Percentiles rank a stretch among this genome's conserved stretches.
phyloP scores from a whole-genome alignment of 2,888 invertebrate genomes.

The Uloborus plumipes region DNA sequence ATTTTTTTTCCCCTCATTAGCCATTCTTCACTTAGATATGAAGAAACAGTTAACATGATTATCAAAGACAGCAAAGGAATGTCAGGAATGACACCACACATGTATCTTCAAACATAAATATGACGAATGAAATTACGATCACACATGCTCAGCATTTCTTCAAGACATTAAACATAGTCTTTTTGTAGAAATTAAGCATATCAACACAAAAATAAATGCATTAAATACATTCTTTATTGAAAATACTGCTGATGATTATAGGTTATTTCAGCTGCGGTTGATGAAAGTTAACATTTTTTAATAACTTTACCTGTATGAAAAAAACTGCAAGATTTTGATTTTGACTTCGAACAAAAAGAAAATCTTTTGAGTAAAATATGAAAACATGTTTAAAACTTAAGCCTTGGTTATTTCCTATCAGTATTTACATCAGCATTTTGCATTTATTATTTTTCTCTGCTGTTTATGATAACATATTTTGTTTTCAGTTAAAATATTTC shows the following conservation, averaged over 20 bases:
- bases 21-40: constrained; percentile 39
- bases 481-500: too few species aligned
- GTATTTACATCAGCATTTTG: too few species aligned
- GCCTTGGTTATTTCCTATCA: too few species aligned
- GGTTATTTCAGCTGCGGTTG: constrained; percentile 55
- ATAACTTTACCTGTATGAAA: too few species aligned
- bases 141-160: too few species aligned
- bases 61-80: constrained; percentile 58
- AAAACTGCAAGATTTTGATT: too few species aligned
- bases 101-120: neutral
- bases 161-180: neutral
- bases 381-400: too few species aligned
- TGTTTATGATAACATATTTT: too few species aligned
- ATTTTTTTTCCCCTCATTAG: neutral
- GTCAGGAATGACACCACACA: constrained; percentile 57
- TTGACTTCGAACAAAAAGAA: too few species aligned
- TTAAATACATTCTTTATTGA: constrained; percentile 22
- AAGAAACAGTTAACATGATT: constrained; percentile 38
- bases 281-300: constrained; percentile 55
- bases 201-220: constrained; percentile 3
- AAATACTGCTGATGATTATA: constrained; percentile 46
- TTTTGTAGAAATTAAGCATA: neutral
- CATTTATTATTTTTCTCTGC: too few species aligned
- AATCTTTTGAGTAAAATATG: too few species aligned
- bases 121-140: too few species aligned